These are phyloP conservation scores for Crypturellus undulatus DNA, from an alignment of 2,113 vertebrate species.

Conservation along the genomic window DNA sequence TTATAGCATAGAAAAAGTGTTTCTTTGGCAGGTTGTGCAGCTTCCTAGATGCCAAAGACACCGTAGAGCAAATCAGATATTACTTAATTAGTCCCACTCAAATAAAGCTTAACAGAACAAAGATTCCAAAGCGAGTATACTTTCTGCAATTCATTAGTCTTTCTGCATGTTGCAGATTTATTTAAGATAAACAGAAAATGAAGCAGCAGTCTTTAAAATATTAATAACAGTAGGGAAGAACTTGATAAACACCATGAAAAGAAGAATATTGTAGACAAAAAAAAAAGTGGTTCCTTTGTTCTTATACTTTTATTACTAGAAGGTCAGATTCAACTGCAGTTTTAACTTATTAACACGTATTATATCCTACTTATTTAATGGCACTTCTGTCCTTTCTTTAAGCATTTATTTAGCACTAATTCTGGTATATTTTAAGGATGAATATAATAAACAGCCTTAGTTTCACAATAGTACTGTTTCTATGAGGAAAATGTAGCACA, in stretches of 20 bases:
- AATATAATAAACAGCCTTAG: background rate
- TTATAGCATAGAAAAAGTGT: background rate
- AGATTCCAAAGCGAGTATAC: background rate
- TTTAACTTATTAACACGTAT: background rate
- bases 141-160: background rate
- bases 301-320: background rate
- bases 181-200: background rate
- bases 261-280: background rate
- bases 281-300: background rate
- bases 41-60: background rate
- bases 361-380: background rate
- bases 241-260: background rate
- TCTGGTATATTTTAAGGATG: background rate
- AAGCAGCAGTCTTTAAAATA: background rate
- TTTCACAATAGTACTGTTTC: background rate
- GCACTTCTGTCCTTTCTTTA: background rate
- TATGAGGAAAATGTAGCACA: background rate
- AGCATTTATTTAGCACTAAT: background rate
- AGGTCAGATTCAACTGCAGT: background rate
- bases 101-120: conserved; percentile 22
- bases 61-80: conserved; percentile 8
- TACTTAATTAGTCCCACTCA: conserved; percentile 15
- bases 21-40: background rate
- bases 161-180: background rate
- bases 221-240: background rate